These are phyloP conservation scores for Stichopus chloronotus DNA, from an alignment of 35 echinoderm and acorn worm species.

Conservation along the genomic window DNA sequence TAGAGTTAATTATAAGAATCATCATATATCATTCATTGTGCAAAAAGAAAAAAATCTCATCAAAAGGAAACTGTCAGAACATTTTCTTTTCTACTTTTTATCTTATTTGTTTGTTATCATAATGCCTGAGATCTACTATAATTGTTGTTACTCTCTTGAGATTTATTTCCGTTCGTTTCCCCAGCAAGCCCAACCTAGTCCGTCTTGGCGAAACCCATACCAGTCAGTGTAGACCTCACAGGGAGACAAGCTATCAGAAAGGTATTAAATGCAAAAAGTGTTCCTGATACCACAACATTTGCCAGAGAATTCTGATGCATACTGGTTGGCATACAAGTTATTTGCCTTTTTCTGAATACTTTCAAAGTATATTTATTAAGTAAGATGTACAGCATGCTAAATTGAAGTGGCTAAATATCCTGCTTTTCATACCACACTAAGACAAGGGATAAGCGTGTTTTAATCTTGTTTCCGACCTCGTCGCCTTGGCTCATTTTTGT, in stretches of 20 bases:
- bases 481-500: too few species aligned
- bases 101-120: too few species aligned
- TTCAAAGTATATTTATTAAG: neutral
- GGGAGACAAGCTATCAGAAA: slow-evolving; percentile 76
- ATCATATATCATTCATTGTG: too few species aligned
- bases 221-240: slow-evolving; percentile 77
- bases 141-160: neutral
- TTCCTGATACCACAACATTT: neutral
- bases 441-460: too few species aligned
- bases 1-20: too few species aligned
- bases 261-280: slow-evolving; percentile 57
- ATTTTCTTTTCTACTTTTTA: too few species aligned
- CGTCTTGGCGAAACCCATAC: slow-evolving; percentile 96
- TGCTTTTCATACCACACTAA: too few species aligned
- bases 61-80: too few species aligned
- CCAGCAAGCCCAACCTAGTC: slow-evolving; percentile 89
- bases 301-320: neutral
- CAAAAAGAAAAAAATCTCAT: too few species aligned
- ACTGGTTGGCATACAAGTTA: neutral
- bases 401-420: neutral
- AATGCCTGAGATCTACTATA: too few species aligned
- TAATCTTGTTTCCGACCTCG: too few species aligned
- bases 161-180: neutral
- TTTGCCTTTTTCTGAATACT: neutral
- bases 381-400: neutral